These are phyloP conservation scores for Nomada ruficornis DNA, from an alignment of 2,888 invertebrate genomes.

Conservation along the genomic window DNA sequence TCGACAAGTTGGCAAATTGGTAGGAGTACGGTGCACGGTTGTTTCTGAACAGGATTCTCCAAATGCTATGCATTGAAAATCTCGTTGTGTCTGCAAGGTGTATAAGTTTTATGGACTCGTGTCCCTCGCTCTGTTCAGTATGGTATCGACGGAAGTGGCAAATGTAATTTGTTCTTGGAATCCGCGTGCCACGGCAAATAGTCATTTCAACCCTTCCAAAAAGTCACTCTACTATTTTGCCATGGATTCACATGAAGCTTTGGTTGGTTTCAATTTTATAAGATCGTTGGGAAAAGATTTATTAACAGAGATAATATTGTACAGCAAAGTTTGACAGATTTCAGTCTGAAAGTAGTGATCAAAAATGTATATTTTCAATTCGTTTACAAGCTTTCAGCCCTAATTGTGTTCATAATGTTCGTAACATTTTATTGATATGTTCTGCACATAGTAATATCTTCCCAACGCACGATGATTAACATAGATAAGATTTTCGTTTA, in stretches of 20 bases:
- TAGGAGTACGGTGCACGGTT: background rate
- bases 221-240: slow-evolving; percentile 13
- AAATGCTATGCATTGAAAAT: background rate
- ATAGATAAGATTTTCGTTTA: no score
- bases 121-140: background rate
- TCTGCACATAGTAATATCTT: no score
- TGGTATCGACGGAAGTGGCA: slow-evolving; percentile 33
- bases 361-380: no score
- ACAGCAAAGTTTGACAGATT: no score
- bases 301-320: no score
- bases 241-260: background rate
- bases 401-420: no score
- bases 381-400: no score
- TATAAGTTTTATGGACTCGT: slow-evolving; percentile 9
- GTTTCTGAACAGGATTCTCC: background rate
- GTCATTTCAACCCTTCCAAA: slow-evolving; percentile 18
- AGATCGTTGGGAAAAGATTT: background rate
- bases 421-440: no score
- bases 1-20: background rate
- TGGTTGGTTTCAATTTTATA: background rate
- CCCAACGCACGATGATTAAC: no score
- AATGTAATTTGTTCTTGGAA: slow-evolving; percentile 40
- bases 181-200: slow-evolving; percentile 37
- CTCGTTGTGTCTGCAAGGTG: background rate
- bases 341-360: no score